phyloP scores from a whole-genome alignment of 2,113 vertebrate genomes.

The Corvus moneduloides region DNA sequence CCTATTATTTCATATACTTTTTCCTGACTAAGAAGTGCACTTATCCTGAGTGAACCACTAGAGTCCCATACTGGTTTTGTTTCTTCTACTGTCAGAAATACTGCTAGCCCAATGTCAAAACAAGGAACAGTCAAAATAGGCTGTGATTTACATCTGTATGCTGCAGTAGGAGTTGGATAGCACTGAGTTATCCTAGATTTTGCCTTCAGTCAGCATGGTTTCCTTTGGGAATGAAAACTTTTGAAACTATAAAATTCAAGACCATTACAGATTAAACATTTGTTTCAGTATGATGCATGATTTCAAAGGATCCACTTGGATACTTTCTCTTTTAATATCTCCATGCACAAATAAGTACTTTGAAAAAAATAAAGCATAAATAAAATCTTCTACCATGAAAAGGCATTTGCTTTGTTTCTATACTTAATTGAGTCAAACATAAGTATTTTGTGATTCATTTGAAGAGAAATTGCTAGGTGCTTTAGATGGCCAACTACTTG shows the following conservation, averaged over 20 bases:
- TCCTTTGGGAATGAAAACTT: not conserved
- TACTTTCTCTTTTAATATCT: not conserved
- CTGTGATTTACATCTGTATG: not conserved
- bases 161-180: not conserved
- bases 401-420: not conserved
- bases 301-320: not conserved
- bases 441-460: not conserved
- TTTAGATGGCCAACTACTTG: not conserved
- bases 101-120: not conserved
- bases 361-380: not conserved
- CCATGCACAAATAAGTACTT: not conserved
- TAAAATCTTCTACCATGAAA: not conserved
- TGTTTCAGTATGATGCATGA: not conserved
- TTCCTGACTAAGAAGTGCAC: not conserved
- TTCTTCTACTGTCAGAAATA: not conserved
- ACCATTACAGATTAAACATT: not conserved
- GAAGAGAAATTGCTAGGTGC: not conserved
- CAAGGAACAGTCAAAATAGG: not conserved
- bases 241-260: not conserved
- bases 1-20: not conserved
- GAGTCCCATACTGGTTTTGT: not conserved
- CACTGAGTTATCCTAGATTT: not conserved
- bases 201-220: not conserved
- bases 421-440: not conserved
- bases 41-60: not conserved